phyloP scores from a whole-genome alignment of 2,888 invertebrate genomes.

The Lacanobia wlatinum region DNA sequence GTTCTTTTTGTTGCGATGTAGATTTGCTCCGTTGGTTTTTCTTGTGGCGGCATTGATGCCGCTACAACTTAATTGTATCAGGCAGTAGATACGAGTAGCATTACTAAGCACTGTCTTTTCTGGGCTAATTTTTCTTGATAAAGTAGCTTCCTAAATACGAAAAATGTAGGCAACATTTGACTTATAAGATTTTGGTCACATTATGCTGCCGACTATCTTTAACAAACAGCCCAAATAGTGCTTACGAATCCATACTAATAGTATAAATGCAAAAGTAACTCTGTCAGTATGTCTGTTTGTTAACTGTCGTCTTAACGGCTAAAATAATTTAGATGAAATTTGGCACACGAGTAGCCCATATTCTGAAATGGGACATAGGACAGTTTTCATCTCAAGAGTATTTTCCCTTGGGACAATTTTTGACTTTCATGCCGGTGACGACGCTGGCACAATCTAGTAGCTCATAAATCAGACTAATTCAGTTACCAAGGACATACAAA shows the following conservation, averaged over 20 bases:
- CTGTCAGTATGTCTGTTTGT: not conserved
- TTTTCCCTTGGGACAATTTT: not conserved
- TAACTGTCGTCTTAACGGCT: not conserved
- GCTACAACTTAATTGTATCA: constrained; percentile 9
- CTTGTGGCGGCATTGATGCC: no score
- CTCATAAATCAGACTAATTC: not conserved
- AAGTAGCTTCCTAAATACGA: not conserved
- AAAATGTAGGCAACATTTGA: not conserved
- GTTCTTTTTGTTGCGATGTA: no score
- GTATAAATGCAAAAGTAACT: not conserved
- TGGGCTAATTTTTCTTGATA: not conserved
- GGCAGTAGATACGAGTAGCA: no score
- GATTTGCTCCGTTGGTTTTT: no score
- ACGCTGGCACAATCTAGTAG: not conserved
- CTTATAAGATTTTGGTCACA: not conserved
- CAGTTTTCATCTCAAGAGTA: no score
- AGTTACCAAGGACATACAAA: not conserved
- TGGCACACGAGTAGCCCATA: no score
- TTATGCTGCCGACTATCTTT: not conserved
- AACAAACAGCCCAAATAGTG: not conserved
- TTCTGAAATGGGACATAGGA: no score
- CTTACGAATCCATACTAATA: not conserved
- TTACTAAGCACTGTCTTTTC: no score
- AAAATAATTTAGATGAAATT: no score
- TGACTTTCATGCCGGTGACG: not conserved